Evolutionary conservation across 2,888 invertebrate genomes (phyloP).

Genomic region (Pristionchus exspectatus): DNA sequence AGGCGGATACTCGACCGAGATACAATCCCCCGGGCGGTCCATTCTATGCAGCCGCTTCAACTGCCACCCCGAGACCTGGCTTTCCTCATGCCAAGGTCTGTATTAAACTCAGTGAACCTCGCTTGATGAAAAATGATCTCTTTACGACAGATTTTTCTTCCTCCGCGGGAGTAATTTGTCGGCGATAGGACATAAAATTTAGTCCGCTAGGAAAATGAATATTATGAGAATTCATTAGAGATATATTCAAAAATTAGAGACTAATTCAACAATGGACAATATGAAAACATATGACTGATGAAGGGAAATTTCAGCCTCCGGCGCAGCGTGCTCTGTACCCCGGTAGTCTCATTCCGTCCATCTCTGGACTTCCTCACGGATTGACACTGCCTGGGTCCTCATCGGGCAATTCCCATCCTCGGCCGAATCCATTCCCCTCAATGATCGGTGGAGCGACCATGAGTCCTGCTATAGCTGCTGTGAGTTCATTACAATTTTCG

Average conservation of each 20-base stretch:
- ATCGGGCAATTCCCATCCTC: not conserved
- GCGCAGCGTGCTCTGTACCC: slow-evolving; percentile 5
- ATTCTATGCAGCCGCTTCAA: not conserved
- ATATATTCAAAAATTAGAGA: not conserved
- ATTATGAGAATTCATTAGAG: not conserved
- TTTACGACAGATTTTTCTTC: not conserved
- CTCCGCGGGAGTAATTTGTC: not conserved
- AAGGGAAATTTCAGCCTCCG: not conserved
- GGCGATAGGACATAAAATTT: not conserved
- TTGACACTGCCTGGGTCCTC: not conserved
- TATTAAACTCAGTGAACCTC: not conserved
- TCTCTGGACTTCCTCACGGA: slow-evolving; percentile 33
- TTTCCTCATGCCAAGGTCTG: not conserved
- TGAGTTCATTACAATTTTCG: not conserved
- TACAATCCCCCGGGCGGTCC: not conserved
- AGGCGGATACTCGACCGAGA: slow-evolving; percentile 24
- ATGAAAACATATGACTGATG: not conserved
- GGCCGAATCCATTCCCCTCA: not conserved
- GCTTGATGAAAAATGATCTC: not conserved
- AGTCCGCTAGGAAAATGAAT: not conserved
- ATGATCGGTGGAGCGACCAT: not conserved
- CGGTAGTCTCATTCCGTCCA: slow-evolving; percentile 37
- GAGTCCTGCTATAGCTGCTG: not conserved
- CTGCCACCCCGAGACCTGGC: not conserved
- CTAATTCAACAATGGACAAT: not conserved